These are phyloP conservation scores for Xenus cinereus DNA, from an alignment of 2,113 vertebrate genomes.

Conservation along the genomic window DNA sequence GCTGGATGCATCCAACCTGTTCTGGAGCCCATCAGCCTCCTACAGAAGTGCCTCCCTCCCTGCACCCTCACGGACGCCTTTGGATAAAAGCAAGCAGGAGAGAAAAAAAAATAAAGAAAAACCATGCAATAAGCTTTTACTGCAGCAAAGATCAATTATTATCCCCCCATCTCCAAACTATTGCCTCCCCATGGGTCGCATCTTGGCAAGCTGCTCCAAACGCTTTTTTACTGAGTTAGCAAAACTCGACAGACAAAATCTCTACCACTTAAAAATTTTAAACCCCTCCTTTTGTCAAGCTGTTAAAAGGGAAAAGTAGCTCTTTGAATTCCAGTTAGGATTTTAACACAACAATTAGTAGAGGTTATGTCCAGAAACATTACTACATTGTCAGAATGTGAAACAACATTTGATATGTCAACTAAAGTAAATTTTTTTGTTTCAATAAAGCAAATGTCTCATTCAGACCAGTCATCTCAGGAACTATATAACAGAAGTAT, in stretches of 20 bases:
- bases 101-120: not conserved
- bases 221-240: not conserved
- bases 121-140: not conserved
- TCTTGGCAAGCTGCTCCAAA: not conserved
- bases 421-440: not conserved
- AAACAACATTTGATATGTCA: not conserved
- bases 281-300: not conserved
- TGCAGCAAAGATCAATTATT: not conserved
- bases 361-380: conserved; percentile 12
- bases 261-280: not conserved
- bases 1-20: not conserved
- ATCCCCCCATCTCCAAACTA: too few relatives aligned
- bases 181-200: not conserved
- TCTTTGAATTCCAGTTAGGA: not conserved
- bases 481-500: conserved; percentile 44
- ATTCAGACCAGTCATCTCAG: not conserved
- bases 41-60: not conserved
- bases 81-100: not conserved
- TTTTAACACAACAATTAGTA: conserved; percentile 25
- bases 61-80: not conserved
- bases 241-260: not conserved
- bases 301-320: not conserved
- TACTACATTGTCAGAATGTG: not conserved
- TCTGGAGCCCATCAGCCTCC: not conserved
- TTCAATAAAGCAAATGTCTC: not conserved